Base-by-base conservation (phyloP, 2,797 vertebrate species). In the Gymnoscopelus braueri region DNA sequence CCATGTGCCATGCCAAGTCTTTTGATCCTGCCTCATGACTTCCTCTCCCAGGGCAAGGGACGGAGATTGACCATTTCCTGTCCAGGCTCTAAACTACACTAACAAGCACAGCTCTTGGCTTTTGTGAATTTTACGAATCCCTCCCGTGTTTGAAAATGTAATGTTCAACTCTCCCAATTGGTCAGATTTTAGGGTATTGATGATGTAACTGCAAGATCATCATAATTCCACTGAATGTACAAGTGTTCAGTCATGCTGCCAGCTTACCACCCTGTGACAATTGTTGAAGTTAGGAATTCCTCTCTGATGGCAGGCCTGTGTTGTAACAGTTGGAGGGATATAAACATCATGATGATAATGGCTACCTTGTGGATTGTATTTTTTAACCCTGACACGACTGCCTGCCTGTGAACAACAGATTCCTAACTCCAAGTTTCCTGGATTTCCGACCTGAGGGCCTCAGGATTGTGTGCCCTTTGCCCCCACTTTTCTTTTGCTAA, bases 11-110 rank as follows among this genome's bases (percentile, higher is more conserved):
- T 69, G 78, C 81, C 77, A 77, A 44, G 73, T 44, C 65, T 12
- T 89, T 89, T 92, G 84, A 91, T 87, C 70, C 72, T 68, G 61
- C 79, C 84, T 89, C 87, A 88, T 89, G 79, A 84, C 86, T 91
- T 91, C 89, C 87, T 83, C 82, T 87, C 87, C 81, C 75, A 58
- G 69, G 70, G 83, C 65, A 0, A 80, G 69, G 79, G 79, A 74
- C 83, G 71, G 63, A 84, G 57, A 52, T 69, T 55, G 58, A 62
- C 79, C 70, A n/a, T 85, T 90, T 91, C 86, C 85, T 84, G 71
- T 59, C 68, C 15, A 12, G 60, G 67, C 32, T 13, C 23, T 44
- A 59, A 11, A 12, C 3, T 35, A 52, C 24, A 50, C 56, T 60
- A 29, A 69, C 62, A 24, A n/a, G 66, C 53, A 11, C 24, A 24